Evolutionary conservation across 1,140 invertebrate species (phyloP), one percentile per base, ranked within the genome.

Genomic region (Micrasema minimum): DNA sequence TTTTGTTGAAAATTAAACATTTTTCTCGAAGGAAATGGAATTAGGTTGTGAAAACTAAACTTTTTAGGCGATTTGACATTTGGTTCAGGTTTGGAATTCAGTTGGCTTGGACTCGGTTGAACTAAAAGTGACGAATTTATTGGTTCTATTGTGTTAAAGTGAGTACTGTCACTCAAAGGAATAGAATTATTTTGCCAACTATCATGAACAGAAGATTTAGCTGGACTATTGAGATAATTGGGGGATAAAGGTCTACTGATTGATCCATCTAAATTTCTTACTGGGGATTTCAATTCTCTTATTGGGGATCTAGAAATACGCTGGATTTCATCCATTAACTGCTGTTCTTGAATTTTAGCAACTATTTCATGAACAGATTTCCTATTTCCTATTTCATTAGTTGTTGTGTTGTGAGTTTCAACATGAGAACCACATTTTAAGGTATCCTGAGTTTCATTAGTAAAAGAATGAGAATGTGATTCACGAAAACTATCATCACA

Each of bases 351-450:
- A 18, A 87, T 86, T 77, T 84, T 81, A 2, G 86, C 87, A 26
- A 88, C 86, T 70, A 88, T 78, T 76, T 88, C 87, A 76, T 87
- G 87, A 0, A 88, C 87, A 1, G 85, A 85, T 76, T 82, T 86
- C 71, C 87, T 77, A 3, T 81, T 72, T 31, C 76, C 76, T 12
- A 74, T 65, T 55, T 77, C 69, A 48, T 38, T 20, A 26, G 16
- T 46, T 1, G 14, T 2, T 18, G 23, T 23, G 5, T 46, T 5
- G 18, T 1, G 14, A 4, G 16, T 41, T 53, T 51, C 35, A 18
- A 59, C 16, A 20, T 38, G n/a, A 38, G 16, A 22, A 20, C 12
- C 10, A 61, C 26, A 37, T 6, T 7, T 61, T 26, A 48, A 72
- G 35, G 37, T 31, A 14, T 43, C 41, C 41, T 50, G 16, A 10